phyloP scores from a whole-genome alignment of 2,888 invertebrate genomes.

The Thymelicus acteon region DNA sequence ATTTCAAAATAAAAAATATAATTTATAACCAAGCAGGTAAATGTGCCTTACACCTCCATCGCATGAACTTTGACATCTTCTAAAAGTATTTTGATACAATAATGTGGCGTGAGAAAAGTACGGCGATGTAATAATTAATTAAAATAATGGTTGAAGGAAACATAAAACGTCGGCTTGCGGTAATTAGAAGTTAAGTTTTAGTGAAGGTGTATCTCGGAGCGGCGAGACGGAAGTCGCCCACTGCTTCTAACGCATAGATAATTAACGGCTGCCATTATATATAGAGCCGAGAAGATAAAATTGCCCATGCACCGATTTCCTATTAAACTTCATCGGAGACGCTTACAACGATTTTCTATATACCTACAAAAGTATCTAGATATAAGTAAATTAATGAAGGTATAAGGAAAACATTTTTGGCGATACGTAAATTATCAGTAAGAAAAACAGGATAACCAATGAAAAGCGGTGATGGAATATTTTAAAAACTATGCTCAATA shows the following conservation, averaged over 20 bases:
- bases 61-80: conserved; percentile 36
- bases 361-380: neutral
- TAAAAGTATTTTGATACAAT: conserved; percentile 56
- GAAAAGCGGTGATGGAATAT: too few relatives aligned
- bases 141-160: conserved; percentile 78
- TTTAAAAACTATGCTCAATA: too few relatives aligned
- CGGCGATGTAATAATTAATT: conserved; percentile 74
- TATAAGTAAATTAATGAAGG: too few relatives aligned
- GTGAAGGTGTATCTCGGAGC: conserved; percentile 53
- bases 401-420: too few relatives aligned
- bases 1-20: too few relatives aligned
- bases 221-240: conserved; percentile 58
- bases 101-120: conserved; percentile 74
- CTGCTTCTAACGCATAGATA: conserved; percentile 46
- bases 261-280: conserved; percentile 40
- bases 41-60: neutral
- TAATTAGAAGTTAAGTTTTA: conserved; percentile 77
- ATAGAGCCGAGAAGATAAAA: conserved; percentile 34
- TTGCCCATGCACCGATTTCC: conserved; percentile 24
- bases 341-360: neutral
- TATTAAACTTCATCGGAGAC: conserved; percentile 15
- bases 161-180: conserved; percentile 73
- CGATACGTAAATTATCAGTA: too few relatives aligned
- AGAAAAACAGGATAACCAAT: too few relatives aligned
- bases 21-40: too few relatives aligned